Percentiles rank a stretch among this genome's conserved stretches.
These are phyloP conservation scores for Atopsyche davidsoni DNA, from an alignment of 1,140 invertebrate genomes.

Conservation along the genomic window DNA sequence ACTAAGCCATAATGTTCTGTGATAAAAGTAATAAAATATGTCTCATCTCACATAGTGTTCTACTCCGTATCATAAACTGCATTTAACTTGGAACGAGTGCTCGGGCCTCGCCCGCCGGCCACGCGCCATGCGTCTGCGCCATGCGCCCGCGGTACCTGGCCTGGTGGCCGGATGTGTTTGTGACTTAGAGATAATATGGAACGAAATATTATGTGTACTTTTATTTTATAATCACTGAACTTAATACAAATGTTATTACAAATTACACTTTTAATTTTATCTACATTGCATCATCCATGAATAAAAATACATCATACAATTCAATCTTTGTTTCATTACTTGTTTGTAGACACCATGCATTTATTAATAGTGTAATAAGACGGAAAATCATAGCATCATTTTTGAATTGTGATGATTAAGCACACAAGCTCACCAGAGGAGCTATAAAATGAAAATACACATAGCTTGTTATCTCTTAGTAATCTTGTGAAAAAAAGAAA, in stretches of 20 bases:
- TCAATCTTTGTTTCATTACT: constrained; percentile 20
- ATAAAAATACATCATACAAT: constrained; percentile 30
- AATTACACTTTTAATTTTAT: constrained; percentile 30
- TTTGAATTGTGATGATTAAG: not conserved
- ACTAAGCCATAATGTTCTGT: constrained; percentile 32
- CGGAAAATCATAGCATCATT: not conserved
- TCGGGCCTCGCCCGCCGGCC: constrained; percentile 1
- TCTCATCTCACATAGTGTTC: constrained; percentile 30
- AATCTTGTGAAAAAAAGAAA: too few species aligned
- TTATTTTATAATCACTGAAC: constrained; percentile 31
- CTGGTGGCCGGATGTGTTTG: not conserved
- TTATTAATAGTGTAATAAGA: not conserved
- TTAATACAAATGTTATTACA: constrained; percentile 31
- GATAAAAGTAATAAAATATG: constrained; percentile 31
- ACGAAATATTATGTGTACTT: constrained; percentile 28
- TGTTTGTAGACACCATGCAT: not conserved
- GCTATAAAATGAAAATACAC: too few species aligned
- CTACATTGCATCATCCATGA: constrained; percentile 31
- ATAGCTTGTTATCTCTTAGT: too few species aligned
- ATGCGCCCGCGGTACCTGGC: too few species aligned
- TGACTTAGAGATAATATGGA: constrained; percentile 13
- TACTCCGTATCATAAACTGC: constrained; percentile 29
- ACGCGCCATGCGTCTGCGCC: not conserved
- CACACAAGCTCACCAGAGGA: too few species aligned
- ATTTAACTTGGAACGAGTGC: constrained; percentile 28